Evolutionary conservation across 2,797 vertebrate species (phyloP).

Genomic region (Diplodus sargus): DNA sequence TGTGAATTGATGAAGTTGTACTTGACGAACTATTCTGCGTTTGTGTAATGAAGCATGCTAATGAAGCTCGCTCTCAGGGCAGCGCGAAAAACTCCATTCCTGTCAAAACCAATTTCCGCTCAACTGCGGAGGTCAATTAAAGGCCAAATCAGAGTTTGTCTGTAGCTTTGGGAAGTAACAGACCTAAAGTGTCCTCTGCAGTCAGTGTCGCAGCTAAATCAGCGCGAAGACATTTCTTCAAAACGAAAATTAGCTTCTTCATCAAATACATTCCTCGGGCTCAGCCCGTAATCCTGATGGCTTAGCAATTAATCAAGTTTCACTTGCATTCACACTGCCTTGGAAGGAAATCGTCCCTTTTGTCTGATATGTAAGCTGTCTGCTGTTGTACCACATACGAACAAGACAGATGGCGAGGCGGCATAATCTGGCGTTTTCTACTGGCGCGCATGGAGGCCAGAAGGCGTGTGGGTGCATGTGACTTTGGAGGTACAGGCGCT

Average conservation of each 20-base stretch:
- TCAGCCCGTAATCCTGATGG: conserved; percentile 22
- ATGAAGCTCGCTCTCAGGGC: conserved; percentile 64
- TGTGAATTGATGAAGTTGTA: conserved; percentile 58
- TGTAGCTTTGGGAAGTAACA: conserved; percentile 62
- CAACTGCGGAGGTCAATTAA: conserved; percentile 62
- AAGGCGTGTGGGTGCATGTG: conserved; percentile 41
- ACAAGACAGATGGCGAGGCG: conserved; percentile 61
- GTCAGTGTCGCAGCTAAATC: conserved; percentile 23
- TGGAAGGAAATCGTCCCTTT: conserved; percentile 28
- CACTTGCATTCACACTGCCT: neutral
- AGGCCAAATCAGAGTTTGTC: conserved; percentile 58
- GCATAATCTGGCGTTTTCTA: conserved; percentile 55
- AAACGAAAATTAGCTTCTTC: conserved; percentile 30
- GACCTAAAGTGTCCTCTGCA: conserved; percentile 60
- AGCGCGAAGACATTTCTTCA: conserved; percentile 23
- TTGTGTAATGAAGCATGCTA: conserved; percentile 74
- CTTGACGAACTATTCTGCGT: conserved; percentile 53
- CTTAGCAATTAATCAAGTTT: conserved; percentile 38
- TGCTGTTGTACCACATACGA: conserved; percentile 57
- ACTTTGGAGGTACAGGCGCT: conserved; percentile 28
- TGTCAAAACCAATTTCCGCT: conserved; percentile 72
- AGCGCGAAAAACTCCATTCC: conserved; percentile 52
- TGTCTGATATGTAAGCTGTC: conserved; percentile 46
- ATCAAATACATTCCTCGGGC: conserved; percentile 24
- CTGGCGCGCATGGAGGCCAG: conserved; percentile 52